Evolutionary conservation across 2,888 invertebrate genomes (phyloP).

Genomic region (Allophyes oxyacanthae): DNA sequence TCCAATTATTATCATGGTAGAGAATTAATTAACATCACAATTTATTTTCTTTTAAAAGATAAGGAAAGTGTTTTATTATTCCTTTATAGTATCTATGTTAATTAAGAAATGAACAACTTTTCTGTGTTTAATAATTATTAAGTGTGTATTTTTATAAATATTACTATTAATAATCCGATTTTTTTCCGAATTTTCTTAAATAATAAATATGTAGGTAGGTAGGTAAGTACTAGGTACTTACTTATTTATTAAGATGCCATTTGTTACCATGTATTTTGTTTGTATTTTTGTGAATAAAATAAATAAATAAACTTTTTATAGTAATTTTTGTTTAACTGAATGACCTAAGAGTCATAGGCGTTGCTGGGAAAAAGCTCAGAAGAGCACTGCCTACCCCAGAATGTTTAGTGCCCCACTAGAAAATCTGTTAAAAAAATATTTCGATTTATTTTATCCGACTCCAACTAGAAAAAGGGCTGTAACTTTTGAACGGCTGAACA

Average conservation of each 20-base stretch:
- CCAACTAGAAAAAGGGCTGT: too few species aligned
- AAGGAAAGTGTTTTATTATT: too few species aligned
- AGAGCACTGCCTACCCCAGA: too few species aligned
- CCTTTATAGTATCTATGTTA: neutral
- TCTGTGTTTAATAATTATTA: neutral
- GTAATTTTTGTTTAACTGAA: neutral
- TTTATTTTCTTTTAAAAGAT: too few species aligned
- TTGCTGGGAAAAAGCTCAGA: too few species aligned
- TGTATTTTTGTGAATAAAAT: slow-evolving; percentile 57
- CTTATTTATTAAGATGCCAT: slow-evolving; percentile 12
- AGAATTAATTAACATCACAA: too few species aligned
- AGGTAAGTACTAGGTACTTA: neutral
- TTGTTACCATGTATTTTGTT: slow-evolving; percentile 43
- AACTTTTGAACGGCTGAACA: too few species aligned
- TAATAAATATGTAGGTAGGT: slow-evolving; percentile 1
- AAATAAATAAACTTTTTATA: slow-evolving; percentile 33
- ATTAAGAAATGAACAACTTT: neutral
- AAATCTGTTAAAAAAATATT: too few species aligned
- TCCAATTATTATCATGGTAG: too few species aligned
- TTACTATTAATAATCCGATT: neutral
- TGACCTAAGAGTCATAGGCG: too few species aligned
- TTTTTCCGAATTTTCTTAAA: slow-evolving; percentile 13
- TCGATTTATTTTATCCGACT: too few species aligned
- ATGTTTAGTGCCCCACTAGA: too few species aligned
- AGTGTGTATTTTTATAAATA: neutral